These are phyloP conservation scores for Beris chalybata DNA, from an alignment of 2,888 invertebrate species.

Conservation along the genomic window DNA sequence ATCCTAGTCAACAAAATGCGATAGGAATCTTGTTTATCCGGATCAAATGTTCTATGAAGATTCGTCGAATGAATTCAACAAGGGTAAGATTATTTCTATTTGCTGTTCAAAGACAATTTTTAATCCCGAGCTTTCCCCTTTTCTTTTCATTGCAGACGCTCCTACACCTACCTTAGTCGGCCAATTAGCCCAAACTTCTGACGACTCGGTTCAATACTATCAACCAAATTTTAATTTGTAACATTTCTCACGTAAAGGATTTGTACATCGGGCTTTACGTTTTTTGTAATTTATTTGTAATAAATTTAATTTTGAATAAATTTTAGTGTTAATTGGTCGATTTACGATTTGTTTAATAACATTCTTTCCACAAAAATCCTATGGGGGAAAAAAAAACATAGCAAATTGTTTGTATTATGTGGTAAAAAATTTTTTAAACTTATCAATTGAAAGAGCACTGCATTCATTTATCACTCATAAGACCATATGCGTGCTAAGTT, in stretches of 20 bases:
- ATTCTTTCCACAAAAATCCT: too few species aligned
- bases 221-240: conserved; percentile 35
- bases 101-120: background rate
- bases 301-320: too few species aligned
- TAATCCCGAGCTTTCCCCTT: background rate
- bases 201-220: conserved; percentile 34
- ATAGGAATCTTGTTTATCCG: conserved; percentile 51
- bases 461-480: too few species aligned
- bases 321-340: too few species aligned
- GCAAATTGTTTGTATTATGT: too few species aligned
- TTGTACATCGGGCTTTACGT: background rate
- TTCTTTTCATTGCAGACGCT: conserved; percentile 18
- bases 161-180: conserved; percentile 17
- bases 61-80: conserved; percentile 46
- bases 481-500: too few species aligned
- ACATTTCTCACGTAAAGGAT: background rate
- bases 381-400: too few species aligned
- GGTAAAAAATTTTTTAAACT: too few species aligned
- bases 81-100: conserved; percentile 19
- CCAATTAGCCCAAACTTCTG: conserved; percentile 19
- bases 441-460: too few species aligned
- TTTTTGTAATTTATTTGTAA: conserved; percentile 1
- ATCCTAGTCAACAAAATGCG: conserved; percentile 53
- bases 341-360: too few species aligned
- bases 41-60: conserved; percentile 51